Conservation (phyloP, 2,888 invertebrate species). For the Scaeva pyrastri region DNA sequence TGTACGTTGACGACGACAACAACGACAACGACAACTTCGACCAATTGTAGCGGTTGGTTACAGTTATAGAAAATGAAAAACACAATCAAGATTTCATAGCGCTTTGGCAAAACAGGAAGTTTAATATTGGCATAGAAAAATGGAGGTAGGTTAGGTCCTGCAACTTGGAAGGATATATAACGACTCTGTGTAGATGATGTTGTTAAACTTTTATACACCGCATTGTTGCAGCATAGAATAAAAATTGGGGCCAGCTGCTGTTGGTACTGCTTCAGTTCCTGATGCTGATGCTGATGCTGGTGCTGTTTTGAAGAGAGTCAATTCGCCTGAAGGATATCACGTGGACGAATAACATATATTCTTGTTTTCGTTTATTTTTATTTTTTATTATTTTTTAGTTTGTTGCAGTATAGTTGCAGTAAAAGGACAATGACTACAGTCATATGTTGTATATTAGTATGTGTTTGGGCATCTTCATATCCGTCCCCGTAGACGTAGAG, state of each 20-base stretch:
- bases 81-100: conserved; percentile 74
- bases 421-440: conserved; percentile 11
- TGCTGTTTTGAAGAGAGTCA: conserved; percentile 71
- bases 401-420: conserved; percentile 47
- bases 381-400: conserved; percentile 45
- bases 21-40: background rate
- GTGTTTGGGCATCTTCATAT: no score
- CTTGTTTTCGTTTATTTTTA: conserved; percentile 45
- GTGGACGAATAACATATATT: conserved; percentile 52
- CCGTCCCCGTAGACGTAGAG: no score
- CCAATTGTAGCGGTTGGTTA: conserved; percentile 66
- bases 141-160: background rate
- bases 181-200: conserved; percentile 54
- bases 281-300: no score
- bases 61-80: conserved; percentile 75
- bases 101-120: conserved; percentile 11
- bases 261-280: background rate
- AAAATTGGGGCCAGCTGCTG: conserved; percentile 59
- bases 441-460: no score
- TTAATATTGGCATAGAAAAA: conserved; percentile 9
- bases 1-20: background rate
- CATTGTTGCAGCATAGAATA: conserved; percentile 62
- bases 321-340: conserved; percentile 69
- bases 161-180: background rate
- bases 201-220: conserved; percentile 73